Conservation (phyloP, 2,888 invertebrate genomes). For the Dinocampus coccinellae region DNA sequence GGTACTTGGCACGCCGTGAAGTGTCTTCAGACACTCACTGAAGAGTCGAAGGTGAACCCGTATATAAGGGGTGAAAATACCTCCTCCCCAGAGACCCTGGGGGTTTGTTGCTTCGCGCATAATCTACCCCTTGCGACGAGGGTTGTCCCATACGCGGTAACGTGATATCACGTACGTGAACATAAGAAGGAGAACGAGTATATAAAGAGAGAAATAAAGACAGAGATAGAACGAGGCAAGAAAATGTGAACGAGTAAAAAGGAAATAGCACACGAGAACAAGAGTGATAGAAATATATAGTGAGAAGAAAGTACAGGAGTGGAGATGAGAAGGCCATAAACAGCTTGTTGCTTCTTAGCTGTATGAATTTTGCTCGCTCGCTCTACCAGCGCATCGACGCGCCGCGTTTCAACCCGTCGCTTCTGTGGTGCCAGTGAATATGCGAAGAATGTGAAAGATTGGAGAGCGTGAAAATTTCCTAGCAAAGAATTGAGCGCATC, state of each 20-base stretch:
- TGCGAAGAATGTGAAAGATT: slow-evolving; percentile 64
- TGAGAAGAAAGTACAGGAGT: slow-evolving; percentile 32
- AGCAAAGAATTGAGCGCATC: background rate
- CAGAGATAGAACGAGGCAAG: background rate
- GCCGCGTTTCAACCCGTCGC: slow-evolving; percentile 39
- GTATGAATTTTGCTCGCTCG: background rate
- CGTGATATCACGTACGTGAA: slow-evolving; percentile 38
- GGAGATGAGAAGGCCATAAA: slow-evolving; percentile 61
- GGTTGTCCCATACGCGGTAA: slow-evolving; percentile 20
- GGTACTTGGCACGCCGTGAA: slow-evolving; percentile 59
- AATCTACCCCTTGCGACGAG: slow-evolving; percentile 24
- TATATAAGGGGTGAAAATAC: slow-evolving; percentile 29
- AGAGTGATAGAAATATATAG: slow-evolving; percentile 1
- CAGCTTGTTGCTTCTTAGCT: slow-evolving; percentile 67
- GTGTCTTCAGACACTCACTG: slow-evolving; percentile 48
- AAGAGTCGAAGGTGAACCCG: background rate
- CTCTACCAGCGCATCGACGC: slow-evolving; percentile 44
- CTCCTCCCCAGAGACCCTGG: slow-evolving; percentile 45
- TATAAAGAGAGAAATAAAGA: slow-evolving; percentile 25
- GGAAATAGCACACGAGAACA: background rate
- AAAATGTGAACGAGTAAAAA: too few species aligned
- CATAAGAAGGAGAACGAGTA: slow-evolving; percentile 41
- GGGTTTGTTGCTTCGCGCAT: slow-evolving; percentile 50
- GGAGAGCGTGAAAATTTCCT: slow-evolving; percentile 27
- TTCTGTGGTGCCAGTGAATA: slow-evolving; percentile 54